These are phyloP conservation scores for Agapornis canus DNA, from an alignment of 2,797 vertebrate genomes.

Conservation along the genomic window DNA sequence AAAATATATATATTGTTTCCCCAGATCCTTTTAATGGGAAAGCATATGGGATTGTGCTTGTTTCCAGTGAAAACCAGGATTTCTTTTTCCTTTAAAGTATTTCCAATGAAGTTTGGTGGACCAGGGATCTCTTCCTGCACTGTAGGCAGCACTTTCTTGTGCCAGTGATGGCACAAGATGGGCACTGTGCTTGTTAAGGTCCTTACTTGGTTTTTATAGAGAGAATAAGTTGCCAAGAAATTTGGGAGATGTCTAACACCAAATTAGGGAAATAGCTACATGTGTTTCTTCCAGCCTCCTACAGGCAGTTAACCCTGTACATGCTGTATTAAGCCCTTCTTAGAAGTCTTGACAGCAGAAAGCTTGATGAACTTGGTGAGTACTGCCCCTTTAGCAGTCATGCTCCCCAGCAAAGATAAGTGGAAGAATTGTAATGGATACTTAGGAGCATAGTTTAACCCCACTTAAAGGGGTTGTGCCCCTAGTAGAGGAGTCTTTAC, in stretches of 20 bases:
- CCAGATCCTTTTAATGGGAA: neutral
- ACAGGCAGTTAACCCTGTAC: neutral
- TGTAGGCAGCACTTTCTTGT: neutral
- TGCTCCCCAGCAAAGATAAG: neutral
- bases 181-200: neutral
- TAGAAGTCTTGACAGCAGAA: conserved; percentile 12
- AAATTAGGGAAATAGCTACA: neutral
- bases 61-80: neutral
- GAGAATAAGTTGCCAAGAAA: neutral
- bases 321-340: neutral
- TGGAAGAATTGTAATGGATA: neutral
- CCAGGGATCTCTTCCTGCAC: neutral
- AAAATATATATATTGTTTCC: neutral
- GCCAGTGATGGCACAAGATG: neutral
- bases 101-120: neutral
- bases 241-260: neutral
- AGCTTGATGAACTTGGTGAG: neutral
- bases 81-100: neutral
- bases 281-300: neutral
- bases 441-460: neutral
- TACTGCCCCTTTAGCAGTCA: neutral
- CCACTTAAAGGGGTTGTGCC: neutral
- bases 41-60: neutral
- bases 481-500: neutral
- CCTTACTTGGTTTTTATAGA: neutral